phyloP scores from a whole-genome alignment of 2,888 invertebrate genomes.

The Pheosia gnoma region DNA sequence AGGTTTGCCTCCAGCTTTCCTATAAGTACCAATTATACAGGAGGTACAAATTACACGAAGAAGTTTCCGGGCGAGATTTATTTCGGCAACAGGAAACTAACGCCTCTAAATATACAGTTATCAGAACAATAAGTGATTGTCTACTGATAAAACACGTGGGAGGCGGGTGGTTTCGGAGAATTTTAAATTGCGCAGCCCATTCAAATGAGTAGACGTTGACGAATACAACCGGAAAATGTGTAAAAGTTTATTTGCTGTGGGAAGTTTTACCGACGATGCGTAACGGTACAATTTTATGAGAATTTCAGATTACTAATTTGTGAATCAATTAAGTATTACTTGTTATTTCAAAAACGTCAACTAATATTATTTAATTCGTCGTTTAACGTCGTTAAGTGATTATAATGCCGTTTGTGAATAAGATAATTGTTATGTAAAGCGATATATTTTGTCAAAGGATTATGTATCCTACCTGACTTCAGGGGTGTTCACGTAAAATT shows the following conservation, averaged over 20 bases:
- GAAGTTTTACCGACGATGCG: constrained; percentile 6
- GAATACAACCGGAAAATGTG: constrained; percentile 6
- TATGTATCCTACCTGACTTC: too few relatives aligned
- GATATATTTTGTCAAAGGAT: too few relatives aligned
- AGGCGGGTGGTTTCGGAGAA: constrained; percentile 33
- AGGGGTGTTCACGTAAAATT: too few relatives aligned
- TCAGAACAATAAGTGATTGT: constrained; percentile 40
- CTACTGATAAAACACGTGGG: constrained; percentile 29
- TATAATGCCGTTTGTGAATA: too few relatives aligned
- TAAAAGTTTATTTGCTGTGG: constrained; percentile 6
- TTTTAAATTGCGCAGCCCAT: constrained; percentile 21
- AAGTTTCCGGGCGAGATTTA: background rate
- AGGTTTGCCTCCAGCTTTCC: background rate
- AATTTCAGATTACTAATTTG: background rate
- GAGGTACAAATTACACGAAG: background rate
- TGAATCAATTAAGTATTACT: background rate
- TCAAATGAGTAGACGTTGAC: constrained; percentile 13
- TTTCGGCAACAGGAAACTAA: constrained; percentile 21
- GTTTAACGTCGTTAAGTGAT: too few relatives aligned
- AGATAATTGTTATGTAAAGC: too few relatives aligned
- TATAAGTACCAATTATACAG: background rate
- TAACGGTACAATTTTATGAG: background rate
- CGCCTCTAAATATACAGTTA: constrained; percentile 37
- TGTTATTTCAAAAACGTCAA: background rate
- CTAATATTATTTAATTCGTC: too few relatives aligned